Conservation (phyloP, 1,140 invertebrate genomes). For the Heliconius congener region DNA sequence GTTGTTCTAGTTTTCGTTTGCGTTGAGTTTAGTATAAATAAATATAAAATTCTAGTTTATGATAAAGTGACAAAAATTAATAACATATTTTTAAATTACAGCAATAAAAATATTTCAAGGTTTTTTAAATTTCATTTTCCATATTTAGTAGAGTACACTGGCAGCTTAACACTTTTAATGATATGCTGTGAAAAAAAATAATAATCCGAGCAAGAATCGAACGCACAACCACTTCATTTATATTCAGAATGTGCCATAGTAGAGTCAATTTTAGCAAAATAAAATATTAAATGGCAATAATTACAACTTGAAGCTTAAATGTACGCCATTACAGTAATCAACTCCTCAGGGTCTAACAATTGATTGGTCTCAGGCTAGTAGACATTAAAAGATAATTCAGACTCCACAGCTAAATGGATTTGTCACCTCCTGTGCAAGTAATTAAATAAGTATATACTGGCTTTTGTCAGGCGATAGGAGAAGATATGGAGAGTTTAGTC, state of each 20-base stretch:
- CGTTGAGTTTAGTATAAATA: too few relatives aligned
- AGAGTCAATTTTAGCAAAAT: neutral
- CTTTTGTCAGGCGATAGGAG: conserved; percentile 35
- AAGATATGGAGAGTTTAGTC: neutral
- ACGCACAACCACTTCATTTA: neutral
- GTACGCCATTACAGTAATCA: conserved; percentile 27
- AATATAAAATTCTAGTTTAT: too few relatives aligned
- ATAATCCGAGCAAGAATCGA: neutral
- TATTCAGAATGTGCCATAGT: neutral
- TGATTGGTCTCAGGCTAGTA: conserved; percentile 72
- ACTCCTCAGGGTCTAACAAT: conserved; percentile 58
- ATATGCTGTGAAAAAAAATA: neutral
- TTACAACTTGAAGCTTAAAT: neutral
- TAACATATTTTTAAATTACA: too few relatives aligned
- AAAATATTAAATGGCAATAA: conserved; percentile 1
- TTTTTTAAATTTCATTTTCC: too few relatives aligned
- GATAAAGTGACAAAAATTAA: too few relatives aligned
- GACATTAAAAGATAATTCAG: conserved; percentile 75
- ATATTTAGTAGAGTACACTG: too few relatives aligned
- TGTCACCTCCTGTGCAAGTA: conserved; percentile 71
- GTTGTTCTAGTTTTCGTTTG: too few relatives aligned
- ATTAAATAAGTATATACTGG: conserved; percentile 70
- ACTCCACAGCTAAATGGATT: conserved; percentile 70
- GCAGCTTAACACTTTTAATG: neutral
- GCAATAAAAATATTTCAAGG: too few relatives aligned